Evolutionary conservation across 2,888 invertebrate species (phyloP), one percentile per base, ranked within the genome.

Genomic region (Pegoplata infirma): DNA sequence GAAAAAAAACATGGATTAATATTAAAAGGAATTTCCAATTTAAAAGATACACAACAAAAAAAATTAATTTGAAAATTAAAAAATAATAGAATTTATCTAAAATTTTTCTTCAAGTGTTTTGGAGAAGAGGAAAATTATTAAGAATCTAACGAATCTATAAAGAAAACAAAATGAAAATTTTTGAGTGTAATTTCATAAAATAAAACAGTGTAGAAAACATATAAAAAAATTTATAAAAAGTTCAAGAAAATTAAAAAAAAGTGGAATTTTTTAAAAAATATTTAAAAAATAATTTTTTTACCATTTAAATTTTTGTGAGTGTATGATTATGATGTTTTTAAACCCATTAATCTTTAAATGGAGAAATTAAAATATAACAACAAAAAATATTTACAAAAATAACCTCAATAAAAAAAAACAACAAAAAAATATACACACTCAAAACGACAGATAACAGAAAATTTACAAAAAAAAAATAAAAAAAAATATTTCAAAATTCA

Each of bases 401-500:
- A 77, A 68, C 58, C 72, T 68, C 44, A 67, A 72, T 51, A 32
- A 21, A 68, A 47, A 12, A 46, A 12, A 61, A 51, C 40, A 75
- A 61, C 46, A 61, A 36, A 21, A 46, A 64, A 64, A 55, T 10
- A 47, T 47, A 71, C 17, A 66, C 49, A 28, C 49, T 12, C 36
- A 51, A 72, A 66, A 40, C 32, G 32, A 28, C 56, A 32, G 10
- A 61, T 46, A 72, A 55, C 23, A 61, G 55, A 21, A n/a, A n/a
- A n/a, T n/a, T n/a, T n/a, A n/a, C n/a, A n/a, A n/a, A n/a, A n/a
- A n/a, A n/a, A n/a, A n/a, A n/a, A n/a, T n/a, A n/a, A n/a, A n/a
- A n/a, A n/a, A 44, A 63, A 68, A 69, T 72, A 72, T 68, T 69
- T 73, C 44, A 64, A 76, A 72, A 76, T 69, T 76, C 56, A 72